phyloP scores from a whole-genome alignment of 2,797 vertebrate genomes.

The Mus spretus region DNA sequence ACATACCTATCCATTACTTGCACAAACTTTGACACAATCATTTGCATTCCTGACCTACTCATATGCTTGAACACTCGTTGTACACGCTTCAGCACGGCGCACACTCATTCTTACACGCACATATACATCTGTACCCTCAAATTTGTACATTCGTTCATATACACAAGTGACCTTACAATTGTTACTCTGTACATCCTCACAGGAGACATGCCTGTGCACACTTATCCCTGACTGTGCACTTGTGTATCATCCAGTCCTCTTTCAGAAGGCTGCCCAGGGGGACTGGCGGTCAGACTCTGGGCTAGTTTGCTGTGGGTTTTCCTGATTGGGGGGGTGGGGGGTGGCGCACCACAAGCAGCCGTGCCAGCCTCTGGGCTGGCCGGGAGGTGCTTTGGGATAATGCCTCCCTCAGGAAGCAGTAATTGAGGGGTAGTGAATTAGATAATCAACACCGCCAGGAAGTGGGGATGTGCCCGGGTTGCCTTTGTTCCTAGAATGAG shows the following conservation, averaged over 20 bases:
- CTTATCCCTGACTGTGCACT: not conserved
- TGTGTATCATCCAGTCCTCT: not conserved
- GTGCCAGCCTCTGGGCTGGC: conserved; percentile 66
- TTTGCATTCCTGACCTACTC: not conserved
- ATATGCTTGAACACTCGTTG: not conserved
- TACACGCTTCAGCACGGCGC: not conserved
- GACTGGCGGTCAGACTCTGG: not conserved
- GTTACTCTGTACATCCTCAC: fast-evolving
- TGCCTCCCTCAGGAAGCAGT: conserved; percentile 84
- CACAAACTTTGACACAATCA: not conserved
- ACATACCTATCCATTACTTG: fast-evolving
- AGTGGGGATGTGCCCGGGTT: conserved; percentile 76
- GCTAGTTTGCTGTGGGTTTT: not conserved
- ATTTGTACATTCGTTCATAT: not conserved
- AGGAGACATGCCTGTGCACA: not conserved
- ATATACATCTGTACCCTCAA: fast-evolving
- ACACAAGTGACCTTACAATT: fast-evolving
- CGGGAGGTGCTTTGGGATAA: conserved; percentile 74
- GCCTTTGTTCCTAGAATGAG: conserved; percentile 75
- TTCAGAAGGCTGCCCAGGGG: not conserved
- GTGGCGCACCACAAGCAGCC: not conserved
- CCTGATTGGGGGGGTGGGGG: not conserved
- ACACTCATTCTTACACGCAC: too few relatives aligned
- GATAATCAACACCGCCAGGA: conserved; percentile 87
- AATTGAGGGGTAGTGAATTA: conserved; percentile 86